These are phyloP conservation scores for Oriolus oriolus DNA, from an alignment of 2,113 vertebrate genomes.

Conservation along the genomic window DNA sequence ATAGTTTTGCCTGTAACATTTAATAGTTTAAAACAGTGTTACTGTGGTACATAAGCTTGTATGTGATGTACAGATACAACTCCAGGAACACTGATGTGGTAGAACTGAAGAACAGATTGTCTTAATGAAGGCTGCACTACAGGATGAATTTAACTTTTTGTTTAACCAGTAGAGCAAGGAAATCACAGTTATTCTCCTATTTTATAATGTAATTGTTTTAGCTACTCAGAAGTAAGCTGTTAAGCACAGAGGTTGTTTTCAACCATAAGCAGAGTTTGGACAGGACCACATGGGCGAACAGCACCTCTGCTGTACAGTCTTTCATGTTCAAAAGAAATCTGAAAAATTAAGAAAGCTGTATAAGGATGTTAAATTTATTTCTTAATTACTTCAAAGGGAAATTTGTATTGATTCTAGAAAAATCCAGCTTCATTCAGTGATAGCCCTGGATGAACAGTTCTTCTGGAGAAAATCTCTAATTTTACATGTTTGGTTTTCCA, in stretches of 20 bases:
- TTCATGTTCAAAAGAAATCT: not conserved
- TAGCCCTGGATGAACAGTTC: not conserved
- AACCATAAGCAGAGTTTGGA: not conserved
- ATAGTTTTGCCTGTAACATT: not conserved
- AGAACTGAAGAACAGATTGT: not conserved
- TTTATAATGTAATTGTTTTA: not conserved
- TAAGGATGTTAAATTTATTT: not conserved
- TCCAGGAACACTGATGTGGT: not conserved
- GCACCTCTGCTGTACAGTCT: not conserved
- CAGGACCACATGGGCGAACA: not conserved
- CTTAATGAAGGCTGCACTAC: not conserved
- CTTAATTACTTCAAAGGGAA: not conserved
- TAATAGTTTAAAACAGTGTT: not conserved
- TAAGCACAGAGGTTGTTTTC: not conserved
- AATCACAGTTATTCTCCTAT: not conserved
- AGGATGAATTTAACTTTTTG: not conserved
- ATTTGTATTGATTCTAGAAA: not conserved
- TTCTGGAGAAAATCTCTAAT: not conserved
- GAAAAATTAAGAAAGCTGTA: not conserved
- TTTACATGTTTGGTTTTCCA: not conserved
- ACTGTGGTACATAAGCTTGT: fast-evolving
- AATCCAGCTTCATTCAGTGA: not conserved
- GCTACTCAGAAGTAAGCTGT: not conserved
- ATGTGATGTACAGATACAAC: not conserved
- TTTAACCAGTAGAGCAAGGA: not conserved